phyloP scores from a whole-genome alignment of 1,140 invertebrate genomes.

The Acyrthosiphon pisum region DNA sequence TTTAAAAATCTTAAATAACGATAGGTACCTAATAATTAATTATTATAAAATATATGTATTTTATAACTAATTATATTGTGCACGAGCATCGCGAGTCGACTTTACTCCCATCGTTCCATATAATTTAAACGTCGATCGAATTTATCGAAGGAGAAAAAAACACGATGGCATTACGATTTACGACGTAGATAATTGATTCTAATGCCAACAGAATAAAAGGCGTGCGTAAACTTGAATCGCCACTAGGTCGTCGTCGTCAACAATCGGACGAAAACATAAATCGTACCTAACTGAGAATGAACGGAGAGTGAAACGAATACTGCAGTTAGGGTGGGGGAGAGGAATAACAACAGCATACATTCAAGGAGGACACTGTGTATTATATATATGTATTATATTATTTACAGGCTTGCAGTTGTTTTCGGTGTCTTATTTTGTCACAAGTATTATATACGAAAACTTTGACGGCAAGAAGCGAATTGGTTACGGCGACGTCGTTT shows the following conservation, averaged over 20 bases:
- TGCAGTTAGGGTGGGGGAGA: background rate
- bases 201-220: background rate
- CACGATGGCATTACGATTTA: background rate
- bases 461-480: background rate
- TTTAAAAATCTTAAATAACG: constrained; percentile 9
- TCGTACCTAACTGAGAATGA: background rate
- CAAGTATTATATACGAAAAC: background rate
- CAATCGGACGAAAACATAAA: background rate
- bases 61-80: background rate
- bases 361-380: too few species aligned
- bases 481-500: background rate
- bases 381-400: background rate
- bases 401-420: background rate
- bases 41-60: background rate
- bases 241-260: background rate
- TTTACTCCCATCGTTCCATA: background rate
- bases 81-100: background rate
- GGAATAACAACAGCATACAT: background rate
- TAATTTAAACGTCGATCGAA: background rate
- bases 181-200: background rate
- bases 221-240: background rate
- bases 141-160: background rate
- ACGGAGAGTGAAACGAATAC: background rate
- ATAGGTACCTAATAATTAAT: background rate
- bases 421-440: background rate